These are phyloP conservation scores for Polydrusus tereticollis DNA, from an alignment of 2,888 invertebrate species.

Conservation along the genomic window DNA sequence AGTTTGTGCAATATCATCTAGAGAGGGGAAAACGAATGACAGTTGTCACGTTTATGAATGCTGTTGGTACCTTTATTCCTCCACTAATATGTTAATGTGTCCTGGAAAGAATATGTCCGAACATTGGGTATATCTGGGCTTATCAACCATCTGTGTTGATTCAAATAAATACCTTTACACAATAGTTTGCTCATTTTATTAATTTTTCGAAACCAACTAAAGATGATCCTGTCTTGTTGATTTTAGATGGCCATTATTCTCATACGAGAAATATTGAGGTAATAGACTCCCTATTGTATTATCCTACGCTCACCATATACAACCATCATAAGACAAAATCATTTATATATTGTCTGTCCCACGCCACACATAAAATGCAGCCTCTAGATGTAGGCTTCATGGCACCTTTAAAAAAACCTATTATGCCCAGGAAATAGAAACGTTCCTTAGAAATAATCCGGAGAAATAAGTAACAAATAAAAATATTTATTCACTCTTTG, in stretches of 20 bases:
- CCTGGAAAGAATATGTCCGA: slow-evolving; percentile 20
- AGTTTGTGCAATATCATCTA: slow-evolving; percentile 2
- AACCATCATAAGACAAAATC: background rate
- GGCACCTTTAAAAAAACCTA: slow-evolving; percentile 6
- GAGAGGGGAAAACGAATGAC: slow-evolving; percentile 7
- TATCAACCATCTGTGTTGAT: slow-evolving; percentile 20
- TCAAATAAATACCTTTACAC: slow-evolving; percentile 4
- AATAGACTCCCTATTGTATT: too few species aligned
- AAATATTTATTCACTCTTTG: background rate
- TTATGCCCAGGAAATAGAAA: background rate
- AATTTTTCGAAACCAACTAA: slow-evolving; percentile 14
- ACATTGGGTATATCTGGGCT: slow-evolving; percentile 9
- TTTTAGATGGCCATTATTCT: slow-evolving; percentile 14
- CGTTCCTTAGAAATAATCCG: slow-evolving; percentile 10
- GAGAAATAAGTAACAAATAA: background rate
- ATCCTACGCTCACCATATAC: too few species aligned
- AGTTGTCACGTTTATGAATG: slow-evolving; percentile 10
- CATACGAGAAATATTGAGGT: background rate
- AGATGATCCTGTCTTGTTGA: slow-evolving; percentile 8
- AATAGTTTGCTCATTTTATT: slow-evolving; percentile 22
- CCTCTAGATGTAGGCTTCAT: slow-evolving; percentile 7
- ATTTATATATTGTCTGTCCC: slow-evolving; percentile 1
- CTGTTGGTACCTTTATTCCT: background rate
- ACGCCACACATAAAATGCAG: slow-evolving; percentile 7
- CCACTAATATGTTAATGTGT: slow-evolving; percentile 1